Base-by-base conservation (phyloP, 2,113 vertebrate species). In the Dromiciops gliroides region DNA sequence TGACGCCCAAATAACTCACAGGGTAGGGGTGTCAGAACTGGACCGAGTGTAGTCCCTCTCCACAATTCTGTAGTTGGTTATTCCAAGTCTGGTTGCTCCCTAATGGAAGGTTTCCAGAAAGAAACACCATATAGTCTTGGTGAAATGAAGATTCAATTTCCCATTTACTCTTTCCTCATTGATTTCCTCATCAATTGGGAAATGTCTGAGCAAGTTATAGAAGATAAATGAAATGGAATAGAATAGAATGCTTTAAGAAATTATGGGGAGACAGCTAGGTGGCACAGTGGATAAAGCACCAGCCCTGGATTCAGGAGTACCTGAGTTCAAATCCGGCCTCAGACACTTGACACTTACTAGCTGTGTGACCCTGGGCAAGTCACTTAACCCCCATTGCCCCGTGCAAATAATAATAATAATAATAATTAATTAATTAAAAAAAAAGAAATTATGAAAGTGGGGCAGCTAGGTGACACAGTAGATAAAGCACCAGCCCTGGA, bases 1-100 rank as follows among this genome's bases (percentile, higher is more conserved):
- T 48, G 1, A 90, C 93, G 8, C 98, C 98, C 8, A 98, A 94
- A 93, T 98, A 98, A 49, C 95, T 75, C 93, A 95, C 19, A 92
- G 0, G 93, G 96, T 11, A 92, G 0, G 91, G 93, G 95, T 97
- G 94, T 97, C 97, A 95, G 94, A 98, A 2, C 16, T 93, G 0
- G 75, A 97, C 88, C 92, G 96, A 97, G 95, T 97, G 67, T 4
- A 90, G 49, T 1, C 96, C 96, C 48, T 97, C 94, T 3, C 67
- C 95, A 2, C 2, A 92, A 31, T n/a, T 90, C 5, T 67, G 60
- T 88, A 94, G 93, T 11, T 97, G 97, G 52, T 92, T 96, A 0
- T 48, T 98, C 94, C 94, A 91, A 37, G 95, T 91, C 88, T 96
- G 98, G 0, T 96, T 91, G 48, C 48, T 98, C 67, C 94, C 97